phyloP scores from a whole-genome alignment of 2,888 invertebrate genomes.

The Hanleya hanleyi region DNA sequence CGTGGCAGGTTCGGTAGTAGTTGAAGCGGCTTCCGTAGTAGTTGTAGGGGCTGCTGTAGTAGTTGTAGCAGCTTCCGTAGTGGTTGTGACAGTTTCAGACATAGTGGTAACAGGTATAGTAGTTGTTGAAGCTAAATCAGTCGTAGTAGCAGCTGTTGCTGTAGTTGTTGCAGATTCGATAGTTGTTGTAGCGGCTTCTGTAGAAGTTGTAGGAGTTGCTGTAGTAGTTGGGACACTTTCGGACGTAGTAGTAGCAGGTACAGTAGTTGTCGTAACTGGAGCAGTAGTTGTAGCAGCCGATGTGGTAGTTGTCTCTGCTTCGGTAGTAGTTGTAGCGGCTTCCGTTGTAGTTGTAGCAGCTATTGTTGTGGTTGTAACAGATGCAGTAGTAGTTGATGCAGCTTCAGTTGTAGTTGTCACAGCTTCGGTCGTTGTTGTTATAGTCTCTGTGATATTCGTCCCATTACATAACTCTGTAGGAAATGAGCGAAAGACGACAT shows the following conservation, averaged over 20 bases:
- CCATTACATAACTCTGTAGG: no score
- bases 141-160: slow-evolving; percentile 16
- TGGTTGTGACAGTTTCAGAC: slow-evolving; percentile 11
- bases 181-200: slow-evolving; percentile 22
- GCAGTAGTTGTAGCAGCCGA: slow-evolving; percentile 16
- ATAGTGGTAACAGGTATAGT: slow-evolving; percentile 16
- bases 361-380: slow-evolving; percentile 4
- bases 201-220: slow-evolving; percentile 22
- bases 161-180: slow-evolving; percentile 24
- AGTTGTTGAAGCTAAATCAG: slow-evolving; percentile 16
- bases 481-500: no score
- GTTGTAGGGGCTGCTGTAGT: slow-evolving; percentile 6
- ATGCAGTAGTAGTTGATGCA: slow-evolving; percentile 12
- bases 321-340: background rate
- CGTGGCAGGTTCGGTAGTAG: slow-evolving; percentile 15
- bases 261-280: slow-evolving; percentile 14
- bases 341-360: background rate
- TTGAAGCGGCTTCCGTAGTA: slow-evolving; percentile 13
- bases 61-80: slow-evolving; percentile 19
- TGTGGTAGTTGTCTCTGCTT: slow-evolving; percentile 9
- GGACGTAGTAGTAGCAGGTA: slow-evolving; percentile 8
- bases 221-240: slow-evolving; percentile 3
- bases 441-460: background rate
- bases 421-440: background rate
- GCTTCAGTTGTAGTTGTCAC: slow-evolving; percentile 8